Conservation (phyloP, 2,113 vertebrate species). For the Callocephalon fimbriatum region DNA sequence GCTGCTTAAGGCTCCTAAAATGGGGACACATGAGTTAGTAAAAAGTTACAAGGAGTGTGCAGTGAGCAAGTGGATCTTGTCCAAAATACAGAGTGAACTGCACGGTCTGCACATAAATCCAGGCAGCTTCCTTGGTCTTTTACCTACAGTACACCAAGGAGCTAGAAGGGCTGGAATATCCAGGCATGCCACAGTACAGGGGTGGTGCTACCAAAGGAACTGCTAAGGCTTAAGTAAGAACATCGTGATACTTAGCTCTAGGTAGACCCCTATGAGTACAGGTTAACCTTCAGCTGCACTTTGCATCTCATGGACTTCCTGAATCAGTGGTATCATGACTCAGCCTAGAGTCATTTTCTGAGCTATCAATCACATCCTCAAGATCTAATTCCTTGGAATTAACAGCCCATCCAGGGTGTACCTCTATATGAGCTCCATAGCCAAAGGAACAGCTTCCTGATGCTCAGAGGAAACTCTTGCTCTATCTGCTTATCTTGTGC, state of each 20-base stretch:
- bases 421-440: neutral
- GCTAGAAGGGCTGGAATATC: neutral
- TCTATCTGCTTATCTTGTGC: neutral
- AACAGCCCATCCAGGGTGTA: neutral
- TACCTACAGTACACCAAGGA: neutral
- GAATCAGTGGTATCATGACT: neutral
- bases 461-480: neutral
- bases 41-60: neutral
- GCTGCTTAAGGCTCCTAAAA: neutral
- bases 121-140: neutral
- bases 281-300: neutral
- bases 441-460: neutral
- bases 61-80: neutral
- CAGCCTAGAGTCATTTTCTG: neutral
- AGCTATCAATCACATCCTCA: neutral
- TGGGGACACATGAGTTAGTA: neutral
- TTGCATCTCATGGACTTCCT: neutral
- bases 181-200: accelerated
- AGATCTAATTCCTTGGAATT: neutral
- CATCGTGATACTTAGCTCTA: neutral
- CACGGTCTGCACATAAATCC: neutral
- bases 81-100: neutral
- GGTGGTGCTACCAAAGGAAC: neutral
- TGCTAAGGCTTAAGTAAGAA: neutral
- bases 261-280: neutral